phyloP scores from a whole-genome alignment of 2,113 vertebrate species.

The Trochalopteron elliotii region DNA sequence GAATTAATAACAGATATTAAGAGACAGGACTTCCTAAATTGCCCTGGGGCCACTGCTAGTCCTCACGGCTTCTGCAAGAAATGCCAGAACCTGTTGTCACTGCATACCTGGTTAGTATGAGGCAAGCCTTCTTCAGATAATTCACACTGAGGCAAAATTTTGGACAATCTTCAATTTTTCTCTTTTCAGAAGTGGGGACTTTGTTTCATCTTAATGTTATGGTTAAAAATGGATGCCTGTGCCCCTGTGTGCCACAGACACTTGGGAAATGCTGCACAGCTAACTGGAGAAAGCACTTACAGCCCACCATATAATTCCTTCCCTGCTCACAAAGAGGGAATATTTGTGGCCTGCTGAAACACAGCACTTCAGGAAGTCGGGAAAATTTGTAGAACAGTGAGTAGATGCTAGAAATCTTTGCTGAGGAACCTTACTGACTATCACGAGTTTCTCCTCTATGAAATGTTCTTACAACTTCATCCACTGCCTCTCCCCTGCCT shows the following conservation, averaged over 20 bases:
- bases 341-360: conserved; percentile 9
- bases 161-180: background rate
- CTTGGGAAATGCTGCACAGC: background rate
- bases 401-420: background rate
- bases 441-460: background rate
- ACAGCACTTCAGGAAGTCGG: background rate
- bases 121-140: background rate
- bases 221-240: background rate
- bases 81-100: background rate
- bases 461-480: background rate
- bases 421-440: background rate
- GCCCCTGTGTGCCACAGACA: background rate
- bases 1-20: background rate
- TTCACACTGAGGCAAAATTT: background rate
- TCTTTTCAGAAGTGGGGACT: background rate
- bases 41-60: background rate
- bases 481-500: background rate
- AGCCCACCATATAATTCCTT: background rate
- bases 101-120: background rate
- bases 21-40: background rate
- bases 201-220: background rate
- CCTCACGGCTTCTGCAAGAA: background rate
- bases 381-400: background rate
- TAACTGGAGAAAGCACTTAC: background rate
- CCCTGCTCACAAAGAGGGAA: background rate